Conservation (phyloP, 2,113 vertebrate species). For the Mirounga angustirostris region DNA sequence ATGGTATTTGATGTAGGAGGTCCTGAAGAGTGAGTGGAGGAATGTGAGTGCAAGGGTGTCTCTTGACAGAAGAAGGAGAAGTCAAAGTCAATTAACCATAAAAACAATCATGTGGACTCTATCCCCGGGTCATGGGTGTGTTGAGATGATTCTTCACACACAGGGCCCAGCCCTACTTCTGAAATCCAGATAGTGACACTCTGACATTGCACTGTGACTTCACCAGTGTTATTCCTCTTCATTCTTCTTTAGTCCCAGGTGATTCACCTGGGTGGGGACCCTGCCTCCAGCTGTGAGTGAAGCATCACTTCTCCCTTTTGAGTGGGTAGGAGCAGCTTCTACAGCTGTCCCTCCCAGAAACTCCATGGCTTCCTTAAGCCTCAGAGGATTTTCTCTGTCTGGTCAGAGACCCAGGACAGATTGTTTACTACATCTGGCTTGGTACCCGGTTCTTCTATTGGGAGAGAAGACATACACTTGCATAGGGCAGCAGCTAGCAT, state of each 20-base stretch:
- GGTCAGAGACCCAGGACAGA: background rate
- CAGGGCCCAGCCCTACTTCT: background rate
- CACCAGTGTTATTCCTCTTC: background rate
- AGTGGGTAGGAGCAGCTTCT: slow-evolving; percentile 46
- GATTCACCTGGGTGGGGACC: slow-evolving; percentile 1
- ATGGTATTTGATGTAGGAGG: background rate
- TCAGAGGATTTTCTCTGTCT: slow-evolving; percentile 27
- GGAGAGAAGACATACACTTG: background rate
- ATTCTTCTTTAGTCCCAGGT: background rate
- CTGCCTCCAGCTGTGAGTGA: background rate
- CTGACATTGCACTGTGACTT: background rate
- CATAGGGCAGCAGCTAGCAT: background rate
- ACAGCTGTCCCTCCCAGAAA: background rate
- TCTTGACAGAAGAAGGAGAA: slow-evolving; percentile 23
- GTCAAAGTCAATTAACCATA: background rate
- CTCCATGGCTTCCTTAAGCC: background rate
- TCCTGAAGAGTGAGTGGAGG: background rate
- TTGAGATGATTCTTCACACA: background rate
- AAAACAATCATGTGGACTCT: background rate
- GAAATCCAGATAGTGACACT: slow-evolving; percentile 1
- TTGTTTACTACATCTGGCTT: background rate
- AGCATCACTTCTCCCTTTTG: slow-evolving; percentile 38
- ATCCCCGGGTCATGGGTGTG: background rate
- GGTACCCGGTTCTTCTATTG: background rate
- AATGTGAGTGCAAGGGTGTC: background rate